phyloP scores from a whole-genome alignment of 1,140 invertebrate species.

The Pseudomyrmex sp. region DNA sequence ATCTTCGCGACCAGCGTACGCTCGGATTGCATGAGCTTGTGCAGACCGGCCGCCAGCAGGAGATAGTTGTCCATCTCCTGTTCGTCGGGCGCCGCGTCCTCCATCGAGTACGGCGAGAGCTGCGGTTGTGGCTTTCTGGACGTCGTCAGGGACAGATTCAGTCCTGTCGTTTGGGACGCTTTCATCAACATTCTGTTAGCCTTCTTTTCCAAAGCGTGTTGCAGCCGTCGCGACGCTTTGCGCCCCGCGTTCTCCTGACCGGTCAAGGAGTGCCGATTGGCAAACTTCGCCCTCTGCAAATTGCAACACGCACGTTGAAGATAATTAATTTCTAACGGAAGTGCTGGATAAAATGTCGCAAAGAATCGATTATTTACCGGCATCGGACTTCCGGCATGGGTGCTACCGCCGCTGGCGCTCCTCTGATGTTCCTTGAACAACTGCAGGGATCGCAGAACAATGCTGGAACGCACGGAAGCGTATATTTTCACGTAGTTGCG shows the following conservation, averaged over 20 bases:
- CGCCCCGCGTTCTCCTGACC: conserved; percentile 82
- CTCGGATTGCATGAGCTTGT: conserved; percentile 95
- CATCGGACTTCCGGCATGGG: conserved; percentile 84
- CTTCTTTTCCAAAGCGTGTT: conserved; percentile 91
- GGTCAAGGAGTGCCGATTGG: conserved; percentile 82
- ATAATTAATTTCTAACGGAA: conserved; percentile 12
- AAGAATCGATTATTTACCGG: conserved; percentile 75
- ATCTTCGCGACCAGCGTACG: conserved; percentile 93
- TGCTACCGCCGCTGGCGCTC: conserved; percentile 89
- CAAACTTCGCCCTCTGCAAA: conserved; percentile 85
- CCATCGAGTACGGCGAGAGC: conserved; percentile 74
- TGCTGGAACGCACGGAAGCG: conserved; percentile 90
- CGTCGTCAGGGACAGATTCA: conserved; percentile 79
- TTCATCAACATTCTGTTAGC: conserved; percentile 94
- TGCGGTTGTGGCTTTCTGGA: conserved; percentile 81
- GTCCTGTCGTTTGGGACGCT: conserved; percentile 90
- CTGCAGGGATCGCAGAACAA: conserved; percentile 91
- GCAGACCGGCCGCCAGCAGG: conserved; percentile 93
- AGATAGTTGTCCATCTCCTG: conserved; percentile 95
- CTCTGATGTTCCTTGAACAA: conserved; percentile 93
- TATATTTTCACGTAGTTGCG: conserved; percentile 94
- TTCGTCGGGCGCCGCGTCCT: conserved; percentile 87
- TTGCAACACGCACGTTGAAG: neutral
- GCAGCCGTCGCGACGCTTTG: conserved; percentile 84
- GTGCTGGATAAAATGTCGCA: neutral